A percentile compares a stretch with the other conserved stretches of the same genome.
These are phyloP conservation scores for Halocynthia roretzi DNA, from an alignment of 23 tunicate genomes.

Conservation along the genomic window DNA sequence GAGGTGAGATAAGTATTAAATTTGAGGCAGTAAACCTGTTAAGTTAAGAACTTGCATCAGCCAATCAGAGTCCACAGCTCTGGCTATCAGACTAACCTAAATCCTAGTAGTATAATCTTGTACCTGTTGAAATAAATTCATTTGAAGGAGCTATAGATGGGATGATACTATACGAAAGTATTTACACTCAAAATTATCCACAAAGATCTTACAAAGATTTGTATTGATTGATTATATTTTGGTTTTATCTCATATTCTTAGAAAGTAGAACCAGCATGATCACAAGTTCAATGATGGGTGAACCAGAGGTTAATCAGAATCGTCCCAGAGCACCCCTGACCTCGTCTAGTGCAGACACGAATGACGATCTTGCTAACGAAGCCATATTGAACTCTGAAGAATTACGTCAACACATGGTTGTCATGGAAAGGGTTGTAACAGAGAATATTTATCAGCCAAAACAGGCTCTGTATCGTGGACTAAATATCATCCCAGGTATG, in stretches of 20 bases:
- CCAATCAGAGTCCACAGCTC: too few relatives aligned
- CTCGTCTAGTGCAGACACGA: not conserved
- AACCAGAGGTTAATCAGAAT: constrained; percentile 14
- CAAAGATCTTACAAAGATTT: not conserved
- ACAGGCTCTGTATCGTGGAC: constrained; percentile 77
- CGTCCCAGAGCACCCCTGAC: not conserved
- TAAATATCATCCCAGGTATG: constrained; percentile 46
- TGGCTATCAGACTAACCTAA: too few relatives aligned
- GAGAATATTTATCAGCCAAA: constrained; percentile 90
- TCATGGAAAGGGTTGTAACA: constrained; percentile 95
- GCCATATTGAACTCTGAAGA: constrained; percentile 14
- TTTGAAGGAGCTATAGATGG: too few relatives aligned
- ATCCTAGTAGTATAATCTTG: too few relatives aligned
- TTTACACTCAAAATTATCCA: too few relatives aligned
- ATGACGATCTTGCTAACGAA: constrained; percentile 10
- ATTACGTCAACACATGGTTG: constrained; percentile 47
- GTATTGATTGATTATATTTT: not conserved
- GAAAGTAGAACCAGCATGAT: constrained; percentile 71
- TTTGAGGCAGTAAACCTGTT: too few relatives aligned
- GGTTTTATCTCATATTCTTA: not conserved
- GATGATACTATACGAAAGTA: too few relatives aligned
- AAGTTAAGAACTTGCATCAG: too few relatives aligned
- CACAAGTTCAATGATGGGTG: constrained; percentile 56
- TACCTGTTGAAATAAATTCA: too few relatives aligned
- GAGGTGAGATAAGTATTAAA: too few relatives aligned